phyloP scores from a whole-genome alignment of 1,140 invertebrate genomes.

The Elysia chlorotica region DNA sequence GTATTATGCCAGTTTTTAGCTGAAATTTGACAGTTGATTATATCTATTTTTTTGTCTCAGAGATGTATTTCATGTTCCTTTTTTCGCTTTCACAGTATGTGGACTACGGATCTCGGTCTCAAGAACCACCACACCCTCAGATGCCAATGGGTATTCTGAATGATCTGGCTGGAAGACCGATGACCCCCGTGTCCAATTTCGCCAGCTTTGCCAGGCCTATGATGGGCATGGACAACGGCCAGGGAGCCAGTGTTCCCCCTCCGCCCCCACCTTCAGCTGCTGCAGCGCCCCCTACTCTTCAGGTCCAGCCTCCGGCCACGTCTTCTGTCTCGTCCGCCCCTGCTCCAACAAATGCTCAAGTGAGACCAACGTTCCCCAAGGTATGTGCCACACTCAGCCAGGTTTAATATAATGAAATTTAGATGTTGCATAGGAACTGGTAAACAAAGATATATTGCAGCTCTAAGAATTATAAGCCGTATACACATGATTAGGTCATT shows the following conservation, averaged over 20 bases:
- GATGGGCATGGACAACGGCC: background rate
- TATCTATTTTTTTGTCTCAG: conserved; percentile 1
- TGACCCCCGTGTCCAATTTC: conserved; percentile 12
- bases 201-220: conserved; percentile 3
- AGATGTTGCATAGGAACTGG: too few relatives aligned
- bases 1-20: background rate
- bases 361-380: conserved; percentile 33
- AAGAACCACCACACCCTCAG: conserved; percentile 78
- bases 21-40: background rate
- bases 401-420: too few relatives aligned
- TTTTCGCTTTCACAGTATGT: conserved; percentile 72
- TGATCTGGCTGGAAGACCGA: conserved; percentile 7
- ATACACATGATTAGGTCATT: too few relatives aligned
- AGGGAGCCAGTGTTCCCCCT: background rate
- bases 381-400: conserved; percentile 26
- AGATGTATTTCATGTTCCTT: too few relatives aligned
- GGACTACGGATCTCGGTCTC: conserved; percentile 84
- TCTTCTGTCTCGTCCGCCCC: conserved; percentile 64
- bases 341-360: background rate
- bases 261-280: conserved; percentile 24
- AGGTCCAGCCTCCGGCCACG: too few relatives aligned
- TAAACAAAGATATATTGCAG: too few relatives aligned
- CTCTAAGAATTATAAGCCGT: too few relatives aligned
- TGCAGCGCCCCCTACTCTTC: too few relatives aligned
- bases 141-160: conserved; percentile 22